Percentiles rank a stretch among this genome's conserved stretches.
These are phyloP conservation scores for Oscheius onirici DNA, from an alignment of 2,888 invertebrate species.

Conservation along the genomic window DNA sequence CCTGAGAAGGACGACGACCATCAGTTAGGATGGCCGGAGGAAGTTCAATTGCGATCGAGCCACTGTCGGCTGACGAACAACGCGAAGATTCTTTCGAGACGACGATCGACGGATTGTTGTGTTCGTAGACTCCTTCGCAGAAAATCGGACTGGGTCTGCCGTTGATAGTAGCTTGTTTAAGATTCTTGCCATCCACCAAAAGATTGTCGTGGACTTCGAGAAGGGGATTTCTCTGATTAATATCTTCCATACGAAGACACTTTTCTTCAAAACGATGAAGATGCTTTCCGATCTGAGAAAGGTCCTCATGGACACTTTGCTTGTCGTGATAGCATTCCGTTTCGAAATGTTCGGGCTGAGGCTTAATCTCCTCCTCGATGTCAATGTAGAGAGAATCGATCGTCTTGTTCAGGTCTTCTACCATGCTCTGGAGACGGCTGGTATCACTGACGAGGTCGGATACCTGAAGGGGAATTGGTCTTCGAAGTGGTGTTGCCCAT, in stretches of 20 bases:
- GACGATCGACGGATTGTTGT: too few species aligned
- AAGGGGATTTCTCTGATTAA: too few species aligned
- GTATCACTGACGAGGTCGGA: not conserved
- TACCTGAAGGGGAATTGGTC: not conserved
- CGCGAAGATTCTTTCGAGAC: not conserved
- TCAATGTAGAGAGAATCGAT: not conserved
- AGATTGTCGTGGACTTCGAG: not conserved
- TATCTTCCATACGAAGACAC: too few species aligned
- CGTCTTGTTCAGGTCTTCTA: not conserved
- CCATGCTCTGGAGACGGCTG: not conserved
- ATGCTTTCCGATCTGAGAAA: too few species aligned
- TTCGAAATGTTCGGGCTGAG: too few species aligned
- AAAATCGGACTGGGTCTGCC: too few species aligned
- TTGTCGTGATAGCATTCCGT: too few species aligned
- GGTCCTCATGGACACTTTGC: too few species aligned
- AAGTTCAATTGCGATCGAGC: slow-evolving; percentile 1
- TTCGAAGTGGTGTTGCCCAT: too few species aligned
- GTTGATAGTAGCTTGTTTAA: too few species aligned
- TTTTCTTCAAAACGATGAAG: too few species aligned
- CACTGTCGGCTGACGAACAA: not conserved
- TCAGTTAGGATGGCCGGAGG: slow-evolving; percentile 24
- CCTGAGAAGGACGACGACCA: slow-evolving; percentile 29
- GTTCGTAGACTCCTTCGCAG: too few species aligned
- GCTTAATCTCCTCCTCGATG: not conserved
- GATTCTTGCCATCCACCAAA: not conserved